A percentile compares a stretch with the other conserved stretches of the same genome.
Conservation (phyloP, 2,888 invertebrate species). For the Drosophila neonasuta region DNA sequence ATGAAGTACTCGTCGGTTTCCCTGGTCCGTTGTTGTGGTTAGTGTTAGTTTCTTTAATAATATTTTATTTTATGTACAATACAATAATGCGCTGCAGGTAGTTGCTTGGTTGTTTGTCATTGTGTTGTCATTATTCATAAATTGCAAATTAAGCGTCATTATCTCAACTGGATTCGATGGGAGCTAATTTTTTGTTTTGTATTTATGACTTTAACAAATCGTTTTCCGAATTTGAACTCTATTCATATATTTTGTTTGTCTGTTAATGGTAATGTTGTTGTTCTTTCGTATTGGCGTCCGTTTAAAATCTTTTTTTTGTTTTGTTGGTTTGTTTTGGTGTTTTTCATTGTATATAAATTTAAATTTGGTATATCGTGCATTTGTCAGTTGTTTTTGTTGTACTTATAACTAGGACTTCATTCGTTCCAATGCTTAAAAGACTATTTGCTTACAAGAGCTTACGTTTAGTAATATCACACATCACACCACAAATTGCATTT, state of each 20-base stretch:
- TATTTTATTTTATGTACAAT: constrained; percentile 48
- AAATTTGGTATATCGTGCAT: constrained; percentile 39
- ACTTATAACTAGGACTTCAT: constrained; percentile 62
- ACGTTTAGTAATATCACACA: constrained; percentile 74
- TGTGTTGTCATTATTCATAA: constrained; percentile 30
- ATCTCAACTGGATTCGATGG: constrained; percentile 39
- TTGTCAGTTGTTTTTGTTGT: constrained; percentile 24
- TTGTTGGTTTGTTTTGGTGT: constrained; percentile 30
- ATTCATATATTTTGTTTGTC: not conserved
- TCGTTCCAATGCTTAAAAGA: constrained; percentile 24
- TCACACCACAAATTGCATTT: constrained; percentile 57
- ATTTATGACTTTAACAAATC: constrained; percentile 1
- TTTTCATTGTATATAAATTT: constrained; percentile 35
- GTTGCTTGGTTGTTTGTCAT: constrained; percentile 66
- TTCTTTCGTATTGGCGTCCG: constrained; percentile 58
- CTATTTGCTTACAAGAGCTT: constrained; percentile 43
- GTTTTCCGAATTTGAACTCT: constrained; percentile 2
- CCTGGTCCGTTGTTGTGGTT: constrained; percentile 61
- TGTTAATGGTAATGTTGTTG: constrained; percentile 1
- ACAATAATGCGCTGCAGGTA: constrained; percentile 63
- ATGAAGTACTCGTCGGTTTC: constrained; percentile 47
- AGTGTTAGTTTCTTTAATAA: constrained; percentile 35
- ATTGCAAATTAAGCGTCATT: constrained; percentile 38
- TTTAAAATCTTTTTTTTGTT: constrained; percentile 64
- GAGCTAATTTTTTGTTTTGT: constrained; percentile 20